Conservation (phyloP, 35 echinoderm and acorn worm species). For the Acanthaster planci region DNA sequence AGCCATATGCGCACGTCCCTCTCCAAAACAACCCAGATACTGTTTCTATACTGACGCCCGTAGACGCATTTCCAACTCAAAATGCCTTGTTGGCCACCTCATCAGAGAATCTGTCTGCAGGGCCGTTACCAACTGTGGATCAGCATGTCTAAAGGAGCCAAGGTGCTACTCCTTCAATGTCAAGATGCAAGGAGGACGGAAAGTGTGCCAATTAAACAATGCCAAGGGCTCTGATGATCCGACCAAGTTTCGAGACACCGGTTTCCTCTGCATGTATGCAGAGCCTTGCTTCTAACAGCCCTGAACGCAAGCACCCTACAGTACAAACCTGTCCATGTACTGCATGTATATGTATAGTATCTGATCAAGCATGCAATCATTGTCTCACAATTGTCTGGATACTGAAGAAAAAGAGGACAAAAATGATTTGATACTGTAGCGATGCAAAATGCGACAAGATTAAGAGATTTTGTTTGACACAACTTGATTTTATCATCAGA, state of each 20-base stretch:
- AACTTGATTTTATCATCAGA: no score
- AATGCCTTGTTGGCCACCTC: neutral
- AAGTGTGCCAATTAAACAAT: neutral
- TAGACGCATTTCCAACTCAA: neutral
- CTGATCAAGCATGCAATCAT: no score
- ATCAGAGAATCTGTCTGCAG: neutral
- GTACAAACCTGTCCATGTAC: no score
- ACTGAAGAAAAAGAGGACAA: no score
- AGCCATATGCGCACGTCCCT: neutral
- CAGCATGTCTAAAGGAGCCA: neutral
- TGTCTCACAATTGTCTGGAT: no score
- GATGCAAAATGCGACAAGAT: no score
- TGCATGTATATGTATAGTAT: no score
- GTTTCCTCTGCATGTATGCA: no score
- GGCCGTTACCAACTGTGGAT: neutral
- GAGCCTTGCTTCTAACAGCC: no score
- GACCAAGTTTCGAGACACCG: neutral
- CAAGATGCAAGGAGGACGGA: neutral
- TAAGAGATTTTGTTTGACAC: no score
- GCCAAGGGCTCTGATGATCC: neutral
- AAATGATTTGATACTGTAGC: no score
- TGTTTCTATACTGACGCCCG: neutral
- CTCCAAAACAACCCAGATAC: neutral
- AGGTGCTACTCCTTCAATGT: slow-evolving; percentile 6
- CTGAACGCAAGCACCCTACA: no score